Evolutionary conservation across 2,888 invertebrate genomes (phyloP).

Genomic region (Chloroclysta siterata): DNA sequence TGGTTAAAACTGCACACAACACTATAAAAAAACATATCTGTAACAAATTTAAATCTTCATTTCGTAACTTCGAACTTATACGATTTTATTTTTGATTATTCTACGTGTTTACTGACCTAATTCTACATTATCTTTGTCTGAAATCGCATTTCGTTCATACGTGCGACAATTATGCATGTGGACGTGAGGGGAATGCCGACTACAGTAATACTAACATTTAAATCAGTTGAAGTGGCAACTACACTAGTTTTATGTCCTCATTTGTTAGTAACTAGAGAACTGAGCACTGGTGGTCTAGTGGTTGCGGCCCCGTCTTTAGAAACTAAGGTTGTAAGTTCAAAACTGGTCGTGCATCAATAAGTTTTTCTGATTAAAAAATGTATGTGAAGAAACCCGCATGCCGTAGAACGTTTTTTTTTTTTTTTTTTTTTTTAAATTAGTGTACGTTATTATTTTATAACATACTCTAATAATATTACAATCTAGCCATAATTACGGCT

Average conservation of each 20-base stretch:
- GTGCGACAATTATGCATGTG: constrained; percentile 28
- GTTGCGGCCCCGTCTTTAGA: no score
- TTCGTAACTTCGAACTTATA: no score
- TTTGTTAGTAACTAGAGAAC: constrained; percentile 3
- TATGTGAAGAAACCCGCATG: no score
- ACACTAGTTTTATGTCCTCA: constrained; percentile 8
- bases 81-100: not conserved
- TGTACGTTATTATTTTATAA: no score
- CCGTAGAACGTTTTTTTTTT: no score
- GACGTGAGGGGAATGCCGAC: constrained; percentile 18
- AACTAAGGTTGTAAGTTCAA: not conserved
- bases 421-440: no score
- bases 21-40: no score
- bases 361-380: no score
- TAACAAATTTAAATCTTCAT: no score
- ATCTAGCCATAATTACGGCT: no score
- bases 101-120: constrained; percentile 26
- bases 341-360: not conserved
- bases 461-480: no score
- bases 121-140: constrained; percentile 20
- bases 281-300: not conserved
- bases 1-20: no score
- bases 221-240: constrained; percentile 21
- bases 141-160: constrained; percentile 26
- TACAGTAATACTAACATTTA: constrained; percentile 13